Evolutionary conservation across 2,888 invertebrate genomes (phyloP), one percentile per base, ranked within the genome.

Genomic region (Tholera decimalis): DNA sequence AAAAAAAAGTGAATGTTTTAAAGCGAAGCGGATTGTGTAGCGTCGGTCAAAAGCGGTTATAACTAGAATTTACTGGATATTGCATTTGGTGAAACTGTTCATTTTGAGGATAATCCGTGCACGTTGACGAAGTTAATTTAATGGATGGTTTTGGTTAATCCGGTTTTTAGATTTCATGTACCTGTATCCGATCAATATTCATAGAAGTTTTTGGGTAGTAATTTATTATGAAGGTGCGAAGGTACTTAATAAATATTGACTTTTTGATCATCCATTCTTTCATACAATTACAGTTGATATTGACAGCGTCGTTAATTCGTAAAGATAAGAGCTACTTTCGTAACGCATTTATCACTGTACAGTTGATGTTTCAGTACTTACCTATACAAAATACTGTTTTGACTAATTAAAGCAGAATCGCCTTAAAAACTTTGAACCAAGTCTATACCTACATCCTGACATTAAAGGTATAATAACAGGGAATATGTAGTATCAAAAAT

Each of bases 1-100:
- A n/a, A n/a, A n/a, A 41, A 46, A 69, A 70, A 60, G 54, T 51
- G 51, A 64, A 79, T 59, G 43, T 64, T 79, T 80, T 47, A 55
- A 53, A 77, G 54, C 18, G 35, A 58, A 55, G 44, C 39, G 26
- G 20, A 66, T 54, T 22, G 39, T 18, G 51, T 51, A 9, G 18
- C 24, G 41, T 50, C 33, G 41, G 59, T 24, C 13, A 41, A 8
- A 58, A 51, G 20, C 60, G 49, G 77, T 70, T 57, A 51, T 11
- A 58, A 46, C 70, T 53, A 39, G 71, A 69, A 60, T 64, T 69
- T 51, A 74, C 43, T 54, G 50, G 61, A 56, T 58, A 30, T 58
- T 35, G 37, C 59, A 41, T 33, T 60, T 55, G 13, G 18, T 20
- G 22, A 33, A 62, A 55, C 18, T 37, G n/a, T 28, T 49, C 41